Evolutionary conservation across 1,140 invertebrate genomes (phyloP), one percentile per base, ranked within the genome.

Genomic region (Pseudomyrmex flavicornis): DNA sequence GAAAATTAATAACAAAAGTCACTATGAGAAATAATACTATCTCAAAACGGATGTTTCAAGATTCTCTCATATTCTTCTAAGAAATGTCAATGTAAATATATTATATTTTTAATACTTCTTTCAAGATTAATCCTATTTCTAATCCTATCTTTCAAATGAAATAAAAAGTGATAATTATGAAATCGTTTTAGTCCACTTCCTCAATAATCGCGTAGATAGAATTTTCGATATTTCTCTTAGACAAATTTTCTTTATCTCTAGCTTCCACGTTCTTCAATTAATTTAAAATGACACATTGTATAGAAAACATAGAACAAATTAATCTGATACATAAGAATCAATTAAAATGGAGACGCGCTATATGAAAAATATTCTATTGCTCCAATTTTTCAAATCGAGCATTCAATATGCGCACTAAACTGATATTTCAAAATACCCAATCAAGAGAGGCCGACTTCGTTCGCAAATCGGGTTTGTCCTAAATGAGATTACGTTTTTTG

Each of bases 401-500:
- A 15, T 68, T 68, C 58, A 0, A 35, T 1, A 54, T 13, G n/a
- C 26, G n/a, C 3, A 17, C 0, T 3, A 58, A 48, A 17, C 7
- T 7, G 13, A 22, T 12, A 9, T 8, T 26, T 59, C 20, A 13
- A 72, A 70, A 59, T 70, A 9, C 13, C 20, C 15, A 59, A 72
- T 80, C 12, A 80, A n/a, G 12, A 15, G 2, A 58, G 12, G 13
- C 10, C 63, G 15, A 79, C 44, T 48, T 79, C 15, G 65, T 2
- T 46, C 7, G 9, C 12, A 54, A 72, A 61, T 69, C 52, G 20
- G 48, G 35, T 79, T 61, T 50, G 58, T 59, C 22, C 10, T 48
- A 48, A 59, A 69, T 77, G 1, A 77, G 44, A 79, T 80, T 72
- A 80, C 10, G 12, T 70, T 80, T 80, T 69, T 79, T 59, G 35